A percentile compares a stretch with the other conserved stretches of the same genome.
Evolutionary conservation across 2,113 vertebrate genomes (phyloP).

Genomic region (Ceyx cyanopectus): DNA sequence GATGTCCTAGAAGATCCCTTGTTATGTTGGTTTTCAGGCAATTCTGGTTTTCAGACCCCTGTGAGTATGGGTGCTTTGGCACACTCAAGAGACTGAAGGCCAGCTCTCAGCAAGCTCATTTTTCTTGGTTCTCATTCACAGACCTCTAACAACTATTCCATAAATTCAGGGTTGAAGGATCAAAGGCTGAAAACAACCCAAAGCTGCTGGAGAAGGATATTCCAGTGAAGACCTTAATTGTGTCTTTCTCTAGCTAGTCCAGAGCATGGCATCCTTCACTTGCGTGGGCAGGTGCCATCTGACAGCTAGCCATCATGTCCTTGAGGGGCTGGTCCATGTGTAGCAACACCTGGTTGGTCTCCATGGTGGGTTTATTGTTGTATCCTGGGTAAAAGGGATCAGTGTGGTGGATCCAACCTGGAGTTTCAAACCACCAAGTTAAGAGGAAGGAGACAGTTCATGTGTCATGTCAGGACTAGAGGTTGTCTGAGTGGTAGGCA

Average conservation of each 20-base stretch:
- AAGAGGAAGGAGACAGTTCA: fast-evolving
- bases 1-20: neutral
- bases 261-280: fast-evolving
- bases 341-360: fast-evolving
- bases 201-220: neutral
- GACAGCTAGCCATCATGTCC: neutral
- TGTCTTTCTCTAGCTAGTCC: neutral
- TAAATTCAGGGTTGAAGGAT: neutral
- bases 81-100: neutral
- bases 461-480: neutral
- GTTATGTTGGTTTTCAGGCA: neutral
- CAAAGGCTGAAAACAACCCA: neutral
- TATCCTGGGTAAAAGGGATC: neutral
- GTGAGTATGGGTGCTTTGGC: fast-evolving
- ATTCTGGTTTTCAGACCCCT: neutral
- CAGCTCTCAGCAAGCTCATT: neutral
- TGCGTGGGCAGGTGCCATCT: neutral
- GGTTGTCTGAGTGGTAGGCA: neutral
- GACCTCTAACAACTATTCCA: neutral
- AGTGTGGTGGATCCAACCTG: fast-evolving
- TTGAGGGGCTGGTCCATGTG: neutral
- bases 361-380: fast-evolving
- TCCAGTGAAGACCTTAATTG: neutral
- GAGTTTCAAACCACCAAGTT: fast-evolving
- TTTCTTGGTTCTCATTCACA: neutral